Evolutionary conservation across 2,797 vertebrate species (phyloP), one percentile per base, ranked within the genome.

Genomic region (Anniella stebbinsi): DNA sequence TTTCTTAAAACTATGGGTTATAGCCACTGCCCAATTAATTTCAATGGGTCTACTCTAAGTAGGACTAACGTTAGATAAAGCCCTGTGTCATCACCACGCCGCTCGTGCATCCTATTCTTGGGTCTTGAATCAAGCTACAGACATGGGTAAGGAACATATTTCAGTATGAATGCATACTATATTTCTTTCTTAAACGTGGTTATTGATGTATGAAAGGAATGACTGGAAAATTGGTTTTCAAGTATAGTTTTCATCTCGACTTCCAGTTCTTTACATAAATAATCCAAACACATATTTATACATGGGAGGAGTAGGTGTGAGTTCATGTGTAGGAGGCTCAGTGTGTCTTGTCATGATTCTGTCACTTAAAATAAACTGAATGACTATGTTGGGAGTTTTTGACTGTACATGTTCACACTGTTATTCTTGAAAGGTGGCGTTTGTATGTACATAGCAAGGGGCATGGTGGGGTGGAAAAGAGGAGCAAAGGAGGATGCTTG

Each of bases 201-300:
- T 25, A 67, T 80, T 84, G 83, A 91, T 75, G 45, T 60, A 7
- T 0, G 54, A 41, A 3, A 84, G 51, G 33, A 33, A 9, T 15
- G 45, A 57, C 33, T 77, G 57, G 10, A 41, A 82, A 84, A 4
- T 13, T 36, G 18, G 0, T 72, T 60, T 17, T 7, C 15, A 69
- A 80, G 41, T n/a, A 23, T 77, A 28, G 36, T 78, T 91, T 84
- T 41, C 41, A 91, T 90, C 48, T 88, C 83, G 57, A 36, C 48
- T 66, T 89, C 87, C 41, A 91, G 69, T 87, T 77, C 89, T 81
- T 9, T 38, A 70, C 80, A 72, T 85, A 70, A 54, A 57, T 89
- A n/a, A 86, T 90, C 84, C 78, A 54, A 85, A 48, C n/a, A 54
- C 72, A 48, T 82, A 33, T 86, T 51, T 73, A 28, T 76, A 30